Conservation (phyloP, 2,888 invertebrate genomes). For the Lymantria monacha region DNA sequence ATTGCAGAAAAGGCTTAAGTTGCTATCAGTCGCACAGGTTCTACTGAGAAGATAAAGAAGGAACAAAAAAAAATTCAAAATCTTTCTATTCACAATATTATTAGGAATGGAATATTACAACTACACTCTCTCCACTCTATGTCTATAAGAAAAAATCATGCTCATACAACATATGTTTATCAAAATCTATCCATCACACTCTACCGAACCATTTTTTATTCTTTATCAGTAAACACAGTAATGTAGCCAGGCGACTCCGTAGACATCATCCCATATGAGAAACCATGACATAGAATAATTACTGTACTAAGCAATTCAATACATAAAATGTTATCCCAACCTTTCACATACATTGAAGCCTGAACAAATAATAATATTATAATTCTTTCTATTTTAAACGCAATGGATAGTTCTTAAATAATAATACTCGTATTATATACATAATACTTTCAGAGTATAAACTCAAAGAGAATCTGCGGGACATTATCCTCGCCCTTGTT, state of each 20-base stretch:
- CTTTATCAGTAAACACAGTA: constrained; percentile 51
- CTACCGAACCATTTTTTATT: constrained; percentile 52
- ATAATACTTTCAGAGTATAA: constrained; percentile 8
- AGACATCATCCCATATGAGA: constrained; percentile 23
- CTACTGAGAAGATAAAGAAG: too few relatives aligned
- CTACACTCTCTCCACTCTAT: not conserved
- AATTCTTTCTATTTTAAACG: constrained; percentile 3
- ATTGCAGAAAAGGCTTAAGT: too few relatives aligned
- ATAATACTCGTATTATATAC: constrained; percentile 6
- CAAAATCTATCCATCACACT: constrained; percentile 48
- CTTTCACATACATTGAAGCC: constrained; percentile 5
- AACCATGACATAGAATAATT: not conserved
- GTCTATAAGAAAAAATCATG: not conserved
- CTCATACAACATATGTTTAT: constrained; percentile 4
- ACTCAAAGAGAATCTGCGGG: constrained; percentile 29
- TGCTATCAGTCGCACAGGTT: too few relatives aligned
- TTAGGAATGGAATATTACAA: too few relatives aligned
- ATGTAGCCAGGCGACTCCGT: constrained; percentile 41
- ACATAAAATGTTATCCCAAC: not conserved
- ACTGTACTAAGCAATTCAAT: not conserved
- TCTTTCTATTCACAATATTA: too few relatives aligned
- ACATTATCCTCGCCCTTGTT: constrained; percentile 48
- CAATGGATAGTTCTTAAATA: constrained; percentile 13
- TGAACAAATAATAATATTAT: not conserved
- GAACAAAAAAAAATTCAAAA: too few relatives aligned